Conservation (phyloP, 64 coral and sea anemone species). For the Montipora sp. region DNA sequence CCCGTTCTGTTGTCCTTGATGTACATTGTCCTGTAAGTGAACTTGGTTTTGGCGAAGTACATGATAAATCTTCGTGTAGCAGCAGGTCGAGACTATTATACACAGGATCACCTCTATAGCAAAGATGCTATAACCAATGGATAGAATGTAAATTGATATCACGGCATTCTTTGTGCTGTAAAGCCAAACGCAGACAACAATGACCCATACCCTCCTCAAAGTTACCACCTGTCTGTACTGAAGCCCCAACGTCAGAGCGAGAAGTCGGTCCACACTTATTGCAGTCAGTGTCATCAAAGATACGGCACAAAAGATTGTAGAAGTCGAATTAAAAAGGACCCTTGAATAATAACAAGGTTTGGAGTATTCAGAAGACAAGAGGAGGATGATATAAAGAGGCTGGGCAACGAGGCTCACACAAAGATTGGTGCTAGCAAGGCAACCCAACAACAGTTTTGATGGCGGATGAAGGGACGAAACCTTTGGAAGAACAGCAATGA, state of each 20-base stretch:
- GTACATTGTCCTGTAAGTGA: neutral
- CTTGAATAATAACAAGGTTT: too few species aligned
- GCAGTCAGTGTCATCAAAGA: neutral
- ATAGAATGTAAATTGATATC: neutral
- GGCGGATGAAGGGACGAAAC: too few species aligned
- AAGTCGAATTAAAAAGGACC: too few species aligned
- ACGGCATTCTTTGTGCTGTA: neutral
- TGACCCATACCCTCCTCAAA: neutral
- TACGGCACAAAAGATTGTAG: neutral
- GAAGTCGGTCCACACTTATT: conserved; percentile 24
- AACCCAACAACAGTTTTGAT: too few species aligned
- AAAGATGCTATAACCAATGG: neutral
- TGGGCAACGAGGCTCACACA: too few species aligned
- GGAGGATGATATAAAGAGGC: too few species aligned
- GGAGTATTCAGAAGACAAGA: too few species aligned
- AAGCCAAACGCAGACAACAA: neutral
- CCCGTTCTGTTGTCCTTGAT: too few species aligned
- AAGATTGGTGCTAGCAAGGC: too few species aligned
- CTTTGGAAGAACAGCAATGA: too few species aligned
- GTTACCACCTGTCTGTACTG: neutral
- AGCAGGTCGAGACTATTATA: neutral
- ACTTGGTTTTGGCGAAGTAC: neutral
- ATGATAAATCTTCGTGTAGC: neutral
- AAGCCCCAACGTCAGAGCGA: neutral
- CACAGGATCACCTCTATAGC: neutral